Base-by-base conservation (phyloP, 1,140 invertebrate genomes). In the Drosophila pachea region DNA sequence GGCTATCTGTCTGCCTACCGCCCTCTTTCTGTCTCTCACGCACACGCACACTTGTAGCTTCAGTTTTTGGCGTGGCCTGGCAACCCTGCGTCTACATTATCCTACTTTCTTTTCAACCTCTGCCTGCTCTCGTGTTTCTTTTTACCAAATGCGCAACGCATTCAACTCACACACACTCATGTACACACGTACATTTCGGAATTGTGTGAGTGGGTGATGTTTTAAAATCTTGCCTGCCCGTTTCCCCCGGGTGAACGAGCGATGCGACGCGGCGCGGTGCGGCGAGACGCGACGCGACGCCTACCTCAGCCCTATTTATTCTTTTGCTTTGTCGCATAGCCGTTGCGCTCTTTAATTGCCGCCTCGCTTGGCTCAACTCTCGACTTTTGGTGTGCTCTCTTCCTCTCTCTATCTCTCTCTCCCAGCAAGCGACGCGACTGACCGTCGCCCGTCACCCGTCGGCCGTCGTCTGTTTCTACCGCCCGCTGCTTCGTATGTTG, bases 291-390 rank as follows among this genome's bases (percentile, higher is more conserved):
- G 66, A 63, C 78, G 63, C 75, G 49, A 59, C 73, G 77, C 77
- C 77, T 76, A 81, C 77, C 75, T 74, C 76, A 63, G 74, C 78
- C 68, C 76, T 75, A 79, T 79, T 79, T 78, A 78, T 84, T 84
- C 76, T 67, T 67, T 50, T 63, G 68, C 81, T 71, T 76, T 83
- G 79, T 83, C 79, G 78, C 79, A 76, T 84, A 81, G 73, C 78
- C 68, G 77, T 74, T 78, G 76, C 79, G 68, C 79, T 78, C 73
- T 78, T 78, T 78, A 75, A 78, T 78, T 78, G 75, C 69, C 73
- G 71, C 71, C 67, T 68, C 64, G 58, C 69, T 54, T 69, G 67
- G 67, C 67, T 65, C 67, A 69, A 69, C 68, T 70, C 48, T 50
- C 66, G 50, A 55, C 61, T 68, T 38, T 43, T 33, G 32, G 50